Conservation (phyloP, 2,888 invertebrate species). For the Euzophera pinguis region DNA sequence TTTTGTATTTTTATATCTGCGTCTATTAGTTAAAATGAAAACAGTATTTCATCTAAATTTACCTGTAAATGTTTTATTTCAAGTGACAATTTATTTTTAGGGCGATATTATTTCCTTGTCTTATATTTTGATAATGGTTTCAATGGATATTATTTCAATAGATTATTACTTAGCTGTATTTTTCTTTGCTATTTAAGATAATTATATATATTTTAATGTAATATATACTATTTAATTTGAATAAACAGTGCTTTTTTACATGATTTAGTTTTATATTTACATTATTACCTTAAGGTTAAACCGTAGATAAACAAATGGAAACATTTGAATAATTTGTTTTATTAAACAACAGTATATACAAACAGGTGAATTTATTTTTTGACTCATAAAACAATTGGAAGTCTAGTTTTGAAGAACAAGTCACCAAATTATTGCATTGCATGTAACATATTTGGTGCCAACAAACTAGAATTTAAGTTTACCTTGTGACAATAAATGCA, state of each 20-base stretch:
- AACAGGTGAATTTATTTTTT: slow-evolving; percentile 36
- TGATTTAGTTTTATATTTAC: slow-evolving; percentile 26
- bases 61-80: slow-evolving; percentile 59
- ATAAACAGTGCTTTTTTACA: slow-evolving; percentile 77
- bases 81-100: slow-evolving; percentile 57
- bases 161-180: slow-evolving; percentile 70
- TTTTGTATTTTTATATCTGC: slow-evolving; percentile 78
- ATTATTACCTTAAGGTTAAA: slow-evolving; percentile 14
- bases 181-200: slow-evolving; percentile 76
- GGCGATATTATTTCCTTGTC: slow-evolving; percentile 58
- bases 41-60: slow-evolving; percentile 67
- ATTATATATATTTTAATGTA: slow-evolving; percentile 75
- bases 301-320: neutral
- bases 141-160: slow-evolving; percentile 72
- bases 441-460: slow-evolving; percentile 43
- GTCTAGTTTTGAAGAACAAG: slow-evolving; percentile 28
- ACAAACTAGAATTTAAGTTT: slow-evolving; percentile 32
- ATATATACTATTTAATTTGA: slow-evolving; percentile 79
- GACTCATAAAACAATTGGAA: slow-evolving; percentile 31
- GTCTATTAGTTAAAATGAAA: slow-evolving; percentile 41
- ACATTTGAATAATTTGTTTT: slow-evolving; percentile 37
- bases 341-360: slow-evolving; percentile 62
- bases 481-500: slow-evolving; percentile 40
- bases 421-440: slow-evolving; percentile 47
- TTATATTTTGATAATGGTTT: slow-evolving; percentile 55